A percentile compares a stretch with the other conserved stretches of the same genome.
Conservation (phyloP, 2,888 invertebrate species). For the Mycalesis mineus region DNA sequence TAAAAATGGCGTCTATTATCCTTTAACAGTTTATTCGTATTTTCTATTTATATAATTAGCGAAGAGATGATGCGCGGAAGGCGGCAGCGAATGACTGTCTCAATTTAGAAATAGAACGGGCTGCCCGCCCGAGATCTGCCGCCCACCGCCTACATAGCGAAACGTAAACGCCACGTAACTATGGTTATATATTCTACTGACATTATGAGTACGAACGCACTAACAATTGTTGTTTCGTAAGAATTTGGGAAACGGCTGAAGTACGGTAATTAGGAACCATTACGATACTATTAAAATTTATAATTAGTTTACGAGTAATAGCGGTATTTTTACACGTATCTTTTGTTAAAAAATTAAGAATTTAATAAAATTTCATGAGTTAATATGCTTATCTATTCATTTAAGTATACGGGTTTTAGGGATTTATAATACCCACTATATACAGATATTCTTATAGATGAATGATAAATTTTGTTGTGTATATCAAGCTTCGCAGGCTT, state of each 20-base stretch:
- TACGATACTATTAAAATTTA: not conserved
- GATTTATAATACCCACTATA: no score
- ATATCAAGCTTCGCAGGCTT: no score
- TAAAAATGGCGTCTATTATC: not conserved
- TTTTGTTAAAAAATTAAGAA: no score
- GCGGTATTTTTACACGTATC: no score
- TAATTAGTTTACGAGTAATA: no score
- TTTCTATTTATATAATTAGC: conserved; percentile 50
- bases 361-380: no score
- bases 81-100: conserved; percentile 74
- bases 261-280: not conserved
- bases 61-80: conserved; percentile 70
- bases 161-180: conserved; percentile 25
- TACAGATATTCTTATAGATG: no score
- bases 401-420: no score
- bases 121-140: conserved; percentile 40
- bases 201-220: conserved; percentile 1
- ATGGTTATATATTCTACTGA: conserved; percentile 7
- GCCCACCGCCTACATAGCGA: conserved; percentile 33
- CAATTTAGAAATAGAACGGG: conserved; percentile 76
- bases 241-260: not conserved
- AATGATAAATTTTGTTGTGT: no score
- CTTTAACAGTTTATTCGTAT: conserved; percentile 11
- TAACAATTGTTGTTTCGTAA: conserved; percentile 14
- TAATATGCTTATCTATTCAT: no score